Conservation (phyloP, 92 coral and sea anemone species). For the Porites divaricata region DNA sequence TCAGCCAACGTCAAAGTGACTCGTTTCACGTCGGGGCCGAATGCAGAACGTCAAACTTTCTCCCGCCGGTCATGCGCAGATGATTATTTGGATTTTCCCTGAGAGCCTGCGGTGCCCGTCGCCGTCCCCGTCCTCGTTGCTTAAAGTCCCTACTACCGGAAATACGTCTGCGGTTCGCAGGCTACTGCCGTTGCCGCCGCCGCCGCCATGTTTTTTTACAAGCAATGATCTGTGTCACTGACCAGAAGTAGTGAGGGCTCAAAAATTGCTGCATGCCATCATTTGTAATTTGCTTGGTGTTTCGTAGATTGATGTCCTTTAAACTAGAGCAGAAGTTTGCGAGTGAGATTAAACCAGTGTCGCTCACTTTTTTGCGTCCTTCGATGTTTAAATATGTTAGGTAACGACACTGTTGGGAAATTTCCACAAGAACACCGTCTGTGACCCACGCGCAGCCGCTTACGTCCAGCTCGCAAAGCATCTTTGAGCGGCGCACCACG, state of each 20-base stretch:
- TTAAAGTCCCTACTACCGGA: not conserved
- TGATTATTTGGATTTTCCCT: conserved; percentile 1
- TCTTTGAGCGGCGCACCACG: conserved; percentile 51
- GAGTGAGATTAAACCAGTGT: conserved; percentile 57
- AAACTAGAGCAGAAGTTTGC: conserved; percentile 45
- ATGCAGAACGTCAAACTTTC: not conserved
- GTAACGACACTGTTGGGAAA: conserved; percentile 49
- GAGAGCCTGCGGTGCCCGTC: not conserved
- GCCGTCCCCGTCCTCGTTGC: not conserved
- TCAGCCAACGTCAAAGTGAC: no score
- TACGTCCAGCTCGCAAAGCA: conserved; percentile 62
- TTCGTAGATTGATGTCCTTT: conserved; percentile 72
- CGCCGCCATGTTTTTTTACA: no score
- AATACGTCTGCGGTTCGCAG: no score
- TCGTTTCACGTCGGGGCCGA: no score
- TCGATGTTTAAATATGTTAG: conserved; percentile 71
- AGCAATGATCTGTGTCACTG: no score
- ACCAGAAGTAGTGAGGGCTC: no score
- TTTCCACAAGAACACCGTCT: conserved; percentile 48
- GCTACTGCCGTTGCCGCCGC: no score
- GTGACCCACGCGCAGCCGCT: conserved; percentile 67
- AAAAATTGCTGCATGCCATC: conserved; percentile 70
- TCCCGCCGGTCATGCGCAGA: conserved; percentile 13
- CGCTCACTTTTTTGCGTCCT: conserved; percentile 77
- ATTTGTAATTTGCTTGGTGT: conserved; percentile 69